Base-by-base conservation (phyloP, 2,888 invertebrate genomes). In the Apamea anceps region DNA sequence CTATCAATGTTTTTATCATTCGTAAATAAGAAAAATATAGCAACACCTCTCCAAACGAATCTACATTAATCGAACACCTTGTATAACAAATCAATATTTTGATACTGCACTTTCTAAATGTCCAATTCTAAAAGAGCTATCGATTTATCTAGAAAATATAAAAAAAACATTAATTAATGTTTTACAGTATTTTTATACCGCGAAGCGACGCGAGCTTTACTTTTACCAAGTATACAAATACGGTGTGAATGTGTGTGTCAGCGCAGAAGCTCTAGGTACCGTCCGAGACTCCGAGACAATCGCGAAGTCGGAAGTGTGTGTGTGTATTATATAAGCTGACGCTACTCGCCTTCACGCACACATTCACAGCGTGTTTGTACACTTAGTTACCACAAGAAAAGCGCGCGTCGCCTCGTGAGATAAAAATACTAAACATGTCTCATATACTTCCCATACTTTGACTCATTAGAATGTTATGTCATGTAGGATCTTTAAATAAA, bases 391-490 rank as follows among this genome's bases (percentile, higher is more conserved):
- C 37, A 25, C 12, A 25, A 37, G 25, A 13, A 25, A 65, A 65
- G 13, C 25, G 37, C 21, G 63, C 6, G 6, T 37, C 25, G 12
- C 25, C 25, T 65, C 6, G 25, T 37, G 37, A 65, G 5, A 65
- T 37, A 65, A 25, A 65, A 65, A 65, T 25, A 65, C 12, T 37
- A 65, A 25, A 65, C 25, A 65, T 84, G 45, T 79, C 75, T 77
- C 77, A 77, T 85, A 81, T 75, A 85, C 81, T 85, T 88, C 83
- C 84, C 74, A 84, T 83, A 72, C 83, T 85, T 88, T 84, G 85
- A 91, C 91, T 91, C 90, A 89, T 85, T 91, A 85, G 83, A 77
- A 77, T 71, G 72, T 82, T 86, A 87, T 74, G 63, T 88, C 80
- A 73, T 84, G 48, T 90, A 89, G 80, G 85, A 57, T 85, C 83